Evolutionary conservation across 2,113 vertebrate species (phyloP).

Genomic region (Aphyosemion australe): DNA sequence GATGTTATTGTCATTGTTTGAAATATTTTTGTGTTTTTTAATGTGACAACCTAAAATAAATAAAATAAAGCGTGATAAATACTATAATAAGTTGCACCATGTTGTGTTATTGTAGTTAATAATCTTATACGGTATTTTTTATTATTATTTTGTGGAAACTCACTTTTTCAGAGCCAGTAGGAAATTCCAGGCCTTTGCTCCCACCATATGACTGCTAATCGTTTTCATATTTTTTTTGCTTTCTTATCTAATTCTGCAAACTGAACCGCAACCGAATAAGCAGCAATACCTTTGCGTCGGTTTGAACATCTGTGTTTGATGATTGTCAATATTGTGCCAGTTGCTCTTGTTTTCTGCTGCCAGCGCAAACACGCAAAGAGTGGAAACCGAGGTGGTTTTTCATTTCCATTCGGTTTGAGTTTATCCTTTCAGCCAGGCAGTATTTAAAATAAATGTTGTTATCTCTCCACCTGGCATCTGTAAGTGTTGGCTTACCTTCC

Average conservation of each 20-base stretch:
- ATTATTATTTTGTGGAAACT: slow-evolving; percentile 9
- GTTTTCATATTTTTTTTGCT: slow-evolving; percentile 19
- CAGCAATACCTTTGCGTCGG: slow-evolving; percentile 66
- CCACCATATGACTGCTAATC: slow-evolving; percentile 21
- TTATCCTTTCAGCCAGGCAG: slow-evolving; percentile 70
- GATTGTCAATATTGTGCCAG: slow-evolving; percentile 64
- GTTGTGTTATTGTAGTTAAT: not conserved
- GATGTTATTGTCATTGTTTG: too few relatives aligned
- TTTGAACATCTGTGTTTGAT: slow-evolving; percentile 81
- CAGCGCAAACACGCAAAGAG: slow-evolving; percentile 62
- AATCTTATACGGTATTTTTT: not conserved
- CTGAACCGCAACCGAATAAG: slow-evolving; percentile 53
- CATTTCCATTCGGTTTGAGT: slow-evolving; percentile 59
- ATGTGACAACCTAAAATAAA: too few relatives aligned
- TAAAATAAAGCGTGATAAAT: too few relatives aligned
- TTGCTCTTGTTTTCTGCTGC: slow-evolving; percentile 63
- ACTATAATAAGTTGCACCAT: too few relatives aligned
- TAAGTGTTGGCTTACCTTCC: slow-evolving; percentile 38
- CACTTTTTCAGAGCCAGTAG: not conserved
- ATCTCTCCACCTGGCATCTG: slow-evolving; percentile 54
- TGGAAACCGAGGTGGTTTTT: slow-evolving; percentile 48
- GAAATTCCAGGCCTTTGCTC: slow-evolving; percentile 19
- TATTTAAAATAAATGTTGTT: slow-evolving; percentile 67
- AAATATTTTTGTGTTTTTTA: too few relatives aligned
- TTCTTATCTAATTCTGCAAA: slow-evolving; percentile 52